Evolutionary conservation across 1,140 invertebrate genomes (phyloP), one percentile per base, ranked within the genome.

Genomic region (Drosophila sp.): DNA sequence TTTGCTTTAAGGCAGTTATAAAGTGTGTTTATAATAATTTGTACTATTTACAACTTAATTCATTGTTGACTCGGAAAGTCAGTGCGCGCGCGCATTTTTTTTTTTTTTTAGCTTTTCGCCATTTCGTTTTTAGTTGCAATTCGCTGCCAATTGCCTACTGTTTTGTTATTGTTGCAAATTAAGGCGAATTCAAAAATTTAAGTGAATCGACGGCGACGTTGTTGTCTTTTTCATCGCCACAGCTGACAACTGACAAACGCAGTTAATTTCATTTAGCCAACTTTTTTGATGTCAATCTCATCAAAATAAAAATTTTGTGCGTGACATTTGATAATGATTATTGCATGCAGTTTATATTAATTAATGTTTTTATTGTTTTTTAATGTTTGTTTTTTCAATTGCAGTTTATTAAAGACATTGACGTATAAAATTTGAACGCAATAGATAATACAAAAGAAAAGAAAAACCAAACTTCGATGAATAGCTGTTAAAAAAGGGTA

Each of bases 1-100:
- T 38, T 13, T n/a, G 9, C 6, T 13, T n/a, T 13, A 38, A 13
- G 13, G 0, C 4, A 3, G 2, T 7, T 29, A 29, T 0, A 7
- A 29, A 29, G 25, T 53, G 11, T 27, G 13, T 36, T 36, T 48
- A 18, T 21, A 58, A 16, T 57, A 13, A 9, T 9, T 2, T 56
- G 14, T 16, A 43, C 5, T 7, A 43, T 8, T 7, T 16, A 16
- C 13, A 41, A 41, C 7, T 29, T 50, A 32, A 29, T 50, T 14
- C 7, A 5, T 54, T 73, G 57, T 65, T 21, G 45, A 29, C 8
- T 13, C 9, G n/a, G 4, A 38, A 2, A n/a, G 32, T 59, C 56
- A 78, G 67, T 74, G 77, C 71, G 71, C 77, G 77, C 77, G 77
- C 64, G 77, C 64, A 46, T 18, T 59, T 45, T 45, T n/a, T 36